Evolutionary conservation across 2,113 vertebrate species (phyloP).

Genomic region (Panthera leo): DNA sequence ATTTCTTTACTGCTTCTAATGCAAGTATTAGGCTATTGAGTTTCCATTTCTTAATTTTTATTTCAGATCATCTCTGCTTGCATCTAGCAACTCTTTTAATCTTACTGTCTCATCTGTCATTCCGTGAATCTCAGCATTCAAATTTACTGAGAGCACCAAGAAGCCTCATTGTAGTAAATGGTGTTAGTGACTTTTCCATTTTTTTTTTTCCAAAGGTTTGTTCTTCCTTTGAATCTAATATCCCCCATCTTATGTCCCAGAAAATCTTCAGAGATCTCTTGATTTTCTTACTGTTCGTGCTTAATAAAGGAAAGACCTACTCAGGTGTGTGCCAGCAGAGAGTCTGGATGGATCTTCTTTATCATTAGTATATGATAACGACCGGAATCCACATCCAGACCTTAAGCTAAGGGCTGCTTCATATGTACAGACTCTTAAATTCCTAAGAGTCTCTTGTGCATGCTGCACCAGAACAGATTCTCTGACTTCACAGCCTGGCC

Average conservation of each 20-base stretch:
- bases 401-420: not conserved
- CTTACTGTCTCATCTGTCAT: not conserved
- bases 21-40: not conserved
- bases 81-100: not conserved
- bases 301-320: not conserved
- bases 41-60: slow-evolving; percentile 31
- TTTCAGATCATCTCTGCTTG: not conserved
- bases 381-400: not conserved
- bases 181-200: not conserved
- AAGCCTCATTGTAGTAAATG: not conserved
- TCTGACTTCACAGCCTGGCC: not conserved
- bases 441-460: not conserved
- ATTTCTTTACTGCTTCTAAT: not conserved
- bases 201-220: not conserved
- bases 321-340: not conserved
- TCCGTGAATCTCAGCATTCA: not conserved
- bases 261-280: not conserved
- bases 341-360: not conserved
- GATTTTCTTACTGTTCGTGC: not conserved
- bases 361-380: not conserved
- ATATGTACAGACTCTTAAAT: not conserved
- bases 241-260: not conserved
- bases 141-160: slow-evolving; percentile 24
- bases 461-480: not conserved
- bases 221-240: slow-evolving; percentile 10